Base-by-base conservation (phyloP, 2,888 invertebrate species). In the Caenorhabditis zanzibari region DNA sequence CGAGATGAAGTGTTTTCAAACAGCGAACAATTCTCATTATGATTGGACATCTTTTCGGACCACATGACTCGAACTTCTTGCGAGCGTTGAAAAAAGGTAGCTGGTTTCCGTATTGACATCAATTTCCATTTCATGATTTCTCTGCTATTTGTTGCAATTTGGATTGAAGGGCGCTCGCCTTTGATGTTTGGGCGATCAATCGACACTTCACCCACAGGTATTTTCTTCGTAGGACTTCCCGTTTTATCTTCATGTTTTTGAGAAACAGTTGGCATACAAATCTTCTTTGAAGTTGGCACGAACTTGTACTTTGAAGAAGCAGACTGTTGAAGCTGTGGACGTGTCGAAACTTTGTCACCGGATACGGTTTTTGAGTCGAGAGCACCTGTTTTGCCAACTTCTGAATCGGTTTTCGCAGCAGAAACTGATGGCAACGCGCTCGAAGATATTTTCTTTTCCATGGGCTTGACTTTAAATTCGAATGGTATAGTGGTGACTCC, bases 241-340 rank as follows among this genome's bases (percentile, higher is more conserved):
- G 24, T 19, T 12, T 24, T 9, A 24, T 24, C 38, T 5, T 22
- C 22, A 6, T 9, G n/a, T 52, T 22, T 26, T 22, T 52, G 35
- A 19, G n/a, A 9, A 9, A 26, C 7, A 54, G 19, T 19, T 26
- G 12, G 9, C 0, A 26, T 4, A 26, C n/a, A 6, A 26, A 54
- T 52, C 32, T 79, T 79, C 22, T 47, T 41, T 0, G 64, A 52
- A 47, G 79, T 79, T 4, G 71, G 61, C 32, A 79, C 63, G 10
- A 79, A 79, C 24, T 71, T 71, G 16, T 52, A 58, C 32, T 71
- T 41, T 28, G 61, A 41, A 41, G 61, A 10, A 19, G 41, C 19
- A 10, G 32, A 14, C n/a, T 16, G 1, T 54, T 22, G 35, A 32
- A 38, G 6, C 5, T 38, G 2, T 12, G 10, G 12, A 10, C 2